Evolutionary conservation across 2,113 vertebrate genomes (phyloP).

Genomic region (Pitta sordida): DNA sequence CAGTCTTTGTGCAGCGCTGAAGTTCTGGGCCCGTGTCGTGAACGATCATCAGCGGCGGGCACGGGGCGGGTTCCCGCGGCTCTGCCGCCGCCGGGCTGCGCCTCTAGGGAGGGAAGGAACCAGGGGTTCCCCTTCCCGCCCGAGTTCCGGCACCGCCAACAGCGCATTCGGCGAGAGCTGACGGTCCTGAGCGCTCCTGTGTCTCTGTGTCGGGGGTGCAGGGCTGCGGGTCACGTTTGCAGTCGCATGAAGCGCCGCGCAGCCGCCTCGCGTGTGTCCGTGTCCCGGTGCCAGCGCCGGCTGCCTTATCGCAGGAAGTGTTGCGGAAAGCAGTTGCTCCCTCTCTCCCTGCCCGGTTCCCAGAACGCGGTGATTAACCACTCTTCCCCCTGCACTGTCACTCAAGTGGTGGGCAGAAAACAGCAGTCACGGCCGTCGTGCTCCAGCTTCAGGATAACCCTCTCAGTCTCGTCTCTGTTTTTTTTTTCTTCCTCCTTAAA

Average conservation of each 20-base stretch:
- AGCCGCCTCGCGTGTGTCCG: not conserved
- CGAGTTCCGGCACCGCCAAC: not conserved
- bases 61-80: not conserved
- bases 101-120: not conserved
- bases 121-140: not conserved
- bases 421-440: not conserved
- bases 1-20: not conserved
- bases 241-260: conserved; percentile 25
- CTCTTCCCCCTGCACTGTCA: conserved; percentile 15
- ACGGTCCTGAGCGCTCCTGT: too few relatives aligned
- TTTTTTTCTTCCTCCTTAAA: not conserved
- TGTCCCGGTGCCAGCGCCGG: conserved; percentile 39
- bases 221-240: conserved; percentile 17
- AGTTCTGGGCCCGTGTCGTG: not conserved
- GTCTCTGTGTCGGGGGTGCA: not conserved
- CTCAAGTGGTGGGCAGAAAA: not conserved
- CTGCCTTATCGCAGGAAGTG: conserved; percentile 79
- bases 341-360: conserved; percentile 21
- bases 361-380: conserved; percentile 47
- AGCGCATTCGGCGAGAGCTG: not conserved
- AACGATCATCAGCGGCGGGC: not conserved
- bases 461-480: too few relatives aligned
- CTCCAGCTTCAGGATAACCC: not conserved
- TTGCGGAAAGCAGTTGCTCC: conserved; percentile 70
- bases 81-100: not conserved